A percentile compares a stretch with the other conserved stretches of the same genome.
phyloP scores from a whole-genome alignment of 2,797 vertebrate genomes.

The Paedocypris micromegethes region DNA sequence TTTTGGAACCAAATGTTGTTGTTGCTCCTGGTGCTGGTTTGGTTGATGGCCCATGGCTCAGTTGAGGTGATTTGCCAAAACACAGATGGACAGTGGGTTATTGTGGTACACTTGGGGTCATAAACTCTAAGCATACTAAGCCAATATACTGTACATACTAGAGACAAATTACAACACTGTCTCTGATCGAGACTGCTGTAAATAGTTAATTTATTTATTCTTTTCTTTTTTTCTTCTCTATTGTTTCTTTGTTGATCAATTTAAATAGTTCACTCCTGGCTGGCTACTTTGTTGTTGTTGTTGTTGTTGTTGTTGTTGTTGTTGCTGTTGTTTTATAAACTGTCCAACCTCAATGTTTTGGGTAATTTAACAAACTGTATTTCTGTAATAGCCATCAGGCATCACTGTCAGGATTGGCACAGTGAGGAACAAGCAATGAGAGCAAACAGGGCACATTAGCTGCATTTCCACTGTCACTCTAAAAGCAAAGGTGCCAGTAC shows the following conservation, averaged over 20 bases:
- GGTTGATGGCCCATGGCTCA: constrained; percentile 14
- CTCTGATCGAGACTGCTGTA: constrained; percentile 9
- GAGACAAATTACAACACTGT: constrained; percentile 34
- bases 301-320: too few relatives aligned
- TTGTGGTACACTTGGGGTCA: constrained; percentile 31
- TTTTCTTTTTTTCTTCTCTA: too few relatives aligned
- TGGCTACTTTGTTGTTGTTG: too few relatives aligned
- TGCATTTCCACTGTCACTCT: too few relatives aligned
- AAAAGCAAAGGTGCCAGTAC: too few relatives aligned
- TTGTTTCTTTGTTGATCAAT: constrained; percentile 14
- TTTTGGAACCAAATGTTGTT: background rate
- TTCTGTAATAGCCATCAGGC: constrained; percentile 27
- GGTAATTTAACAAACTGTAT: constrained; percentile 12
- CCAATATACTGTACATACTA: constrained; percentile 35
- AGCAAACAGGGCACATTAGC: too few relatives aligned
- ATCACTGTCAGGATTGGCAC: constrained; percentile 3
- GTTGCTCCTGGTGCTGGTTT: constrained; percentile 14
- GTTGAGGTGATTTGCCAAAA: constrained; percentile 14
- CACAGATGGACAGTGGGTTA: constrained; percentile 21
- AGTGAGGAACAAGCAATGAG: too few relatives aligned
- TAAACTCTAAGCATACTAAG: constrained; percentile 25
- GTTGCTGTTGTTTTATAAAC: constrained; percentile 5
- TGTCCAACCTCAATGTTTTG: constrained; percentile 14
- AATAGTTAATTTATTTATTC: too few relatives aligned
- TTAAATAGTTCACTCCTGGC: constrained; percentile 32